These are phyloP conservation scores for Dascyllus trimaculatus DNA, from an alignment of 2,113 vertebrate species.

Conservation along the genomic window DNA sequence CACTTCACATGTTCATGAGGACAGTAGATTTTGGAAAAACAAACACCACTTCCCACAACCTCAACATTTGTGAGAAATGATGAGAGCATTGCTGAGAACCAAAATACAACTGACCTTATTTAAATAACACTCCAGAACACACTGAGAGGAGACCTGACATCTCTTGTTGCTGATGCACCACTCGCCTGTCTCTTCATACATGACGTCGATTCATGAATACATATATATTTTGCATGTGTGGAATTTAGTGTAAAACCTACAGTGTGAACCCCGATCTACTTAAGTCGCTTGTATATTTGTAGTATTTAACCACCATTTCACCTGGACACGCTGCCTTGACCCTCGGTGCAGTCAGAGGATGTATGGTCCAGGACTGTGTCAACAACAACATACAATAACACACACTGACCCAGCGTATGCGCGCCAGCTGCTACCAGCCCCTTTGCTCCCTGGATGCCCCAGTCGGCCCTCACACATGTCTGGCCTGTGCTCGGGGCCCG, in stretches of 20 bases:
- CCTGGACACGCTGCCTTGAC: constrained; percentile 40
- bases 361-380: constrained; percentile 34
- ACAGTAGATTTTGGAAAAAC: neutral
- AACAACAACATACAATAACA: constrained; percentile 33
- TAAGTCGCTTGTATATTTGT: neutral
- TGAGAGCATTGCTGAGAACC: too few relatives aligned
- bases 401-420: neutral
- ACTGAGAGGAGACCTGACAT: too few relatives aligned
- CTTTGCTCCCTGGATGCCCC: constrained; percentile 2
- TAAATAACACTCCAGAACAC: too few relatives aligned
- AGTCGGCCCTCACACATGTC: constrained; percentile 5
- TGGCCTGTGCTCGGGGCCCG: constrained; percentile 27
- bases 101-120: too few relatives aligned
- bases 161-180: too few relatives aligned
- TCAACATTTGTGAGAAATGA: too few relatives aligned
- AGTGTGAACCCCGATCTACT: neutral
- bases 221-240: too few relatives aligned
- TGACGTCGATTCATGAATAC: too few relatives aligned
- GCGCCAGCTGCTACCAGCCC: constrained; percentile 58
- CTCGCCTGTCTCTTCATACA: too few relatives aligned
- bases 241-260: neutral
- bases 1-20: neutral
- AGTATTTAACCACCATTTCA: constrained; percentile 3
- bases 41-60: neutral
- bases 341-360: constrained; percentile 41